These are phyloP conservation scores for Hephaestus fuliginosus DNA, from an alignment of 2,797 vertebrate species.

Conservation along the genomic window DNA sequence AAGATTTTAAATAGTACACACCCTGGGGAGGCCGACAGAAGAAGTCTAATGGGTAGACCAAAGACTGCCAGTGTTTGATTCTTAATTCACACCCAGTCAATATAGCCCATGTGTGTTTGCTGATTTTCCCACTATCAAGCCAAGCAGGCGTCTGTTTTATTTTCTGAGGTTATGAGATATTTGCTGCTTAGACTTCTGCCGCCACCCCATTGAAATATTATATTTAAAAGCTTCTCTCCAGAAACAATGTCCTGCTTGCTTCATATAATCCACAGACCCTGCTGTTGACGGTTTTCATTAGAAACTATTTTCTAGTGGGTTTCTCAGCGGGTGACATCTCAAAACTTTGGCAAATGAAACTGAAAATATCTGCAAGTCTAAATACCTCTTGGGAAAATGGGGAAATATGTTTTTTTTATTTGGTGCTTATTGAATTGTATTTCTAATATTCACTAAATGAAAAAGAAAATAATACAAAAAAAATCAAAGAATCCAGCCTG, in stretches of 20 bases:
- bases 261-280: slow-evolving; percentile 12
- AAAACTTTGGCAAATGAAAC: slow-evolving; percentile 45
- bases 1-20: slow-evolving; percentile 51
- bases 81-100: slow-evolving; percentile 16
- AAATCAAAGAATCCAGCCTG: background rate
- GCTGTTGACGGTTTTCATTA: slow-evolving; percentile 26
- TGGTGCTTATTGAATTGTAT: background rate
- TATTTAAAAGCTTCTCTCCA: slow-evolving; percentile 20
- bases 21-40: background rate
- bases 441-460: background rate
- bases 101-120: background rate
- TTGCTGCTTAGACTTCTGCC: background rate
- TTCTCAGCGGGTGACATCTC: slow-evolving; percentile 20
- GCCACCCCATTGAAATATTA: slow-evolving; percentile 9
- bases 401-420: slow-evolving; percentile 2
- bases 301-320: slow-evolving; percentile 26
- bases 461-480: background rate
- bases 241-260: slow-evolving; percentile 22
- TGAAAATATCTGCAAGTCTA: slow-evolving; percentile 1
- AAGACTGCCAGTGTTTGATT: slow-evolving; percentile 15
- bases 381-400: slow-evolving; percentile 16
- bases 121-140: background rate
- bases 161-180: slow-evolving; percentile 23
- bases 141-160: slow-evolving; percentile 11
- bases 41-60: slow-evolving; percentile 10